Conservation (phyloP, 2,888 invertebrate species). For the Zeuzera pyrina region DNA sequence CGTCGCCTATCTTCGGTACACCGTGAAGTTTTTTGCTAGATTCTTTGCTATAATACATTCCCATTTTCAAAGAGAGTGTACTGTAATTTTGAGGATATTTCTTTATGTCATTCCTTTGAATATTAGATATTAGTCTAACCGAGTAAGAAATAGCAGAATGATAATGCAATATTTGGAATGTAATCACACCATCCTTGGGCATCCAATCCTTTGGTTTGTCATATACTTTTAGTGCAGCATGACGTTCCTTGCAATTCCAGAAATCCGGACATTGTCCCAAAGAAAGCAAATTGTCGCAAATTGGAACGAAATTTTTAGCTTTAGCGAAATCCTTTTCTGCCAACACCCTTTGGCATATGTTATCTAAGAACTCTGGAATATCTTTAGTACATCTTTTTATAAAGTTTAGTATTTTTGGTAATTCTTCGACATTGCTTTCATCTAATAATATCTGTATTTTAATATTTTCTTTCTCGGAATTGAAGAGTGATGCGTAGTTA, state of each 20-base stretch:
- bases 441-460: conserved; percentile 73
- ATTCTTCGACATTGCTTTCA: conserved; percentile 70
- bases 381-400: conserved; percentile 60
- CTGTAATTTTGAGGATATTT: conserved; percentile 46
- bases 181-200: conserved; percentile 67
- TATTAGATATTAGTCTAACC: conserved; percentile 54
- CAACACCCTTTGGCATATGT: conserved; percentile 39
- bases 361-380: conserved; percentile 39
- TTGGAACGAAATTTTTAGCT: conserved; percentile 43
- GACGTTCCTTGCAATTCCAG: conserved; percentile 74
- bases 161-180: conserved; percentile 71
- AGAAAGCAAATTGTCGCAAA: conserved; percentile 76
- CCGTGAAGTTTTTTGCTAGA: conserved; percentile 42
- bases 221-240: conserved; percentile 67
- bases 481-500: conserved; percentile 66
- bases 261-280: conserved; percentile 76
- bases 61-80: conserved; percentile 46
- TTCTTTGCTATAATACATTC: conserved; percentile 45
- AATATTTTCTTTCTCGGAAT: conserved; percentile 25
- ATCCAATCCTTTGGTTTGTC: conserved; percentile 68
- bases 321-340: conserved; percentile 50
- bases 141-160: conserved; percentile 76
- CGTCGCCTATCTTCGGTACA: conserved; percentile 63
- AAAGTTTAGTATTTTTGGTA: conserved; percentile 75
- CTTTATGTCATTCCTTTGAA: conserved; percentile 18